These are phyloP conservation scores for Aphelinus atriplicis DNA, from an alignment of 1,140 invertebrate genomes.

Conservation along the genomic window DNA sequence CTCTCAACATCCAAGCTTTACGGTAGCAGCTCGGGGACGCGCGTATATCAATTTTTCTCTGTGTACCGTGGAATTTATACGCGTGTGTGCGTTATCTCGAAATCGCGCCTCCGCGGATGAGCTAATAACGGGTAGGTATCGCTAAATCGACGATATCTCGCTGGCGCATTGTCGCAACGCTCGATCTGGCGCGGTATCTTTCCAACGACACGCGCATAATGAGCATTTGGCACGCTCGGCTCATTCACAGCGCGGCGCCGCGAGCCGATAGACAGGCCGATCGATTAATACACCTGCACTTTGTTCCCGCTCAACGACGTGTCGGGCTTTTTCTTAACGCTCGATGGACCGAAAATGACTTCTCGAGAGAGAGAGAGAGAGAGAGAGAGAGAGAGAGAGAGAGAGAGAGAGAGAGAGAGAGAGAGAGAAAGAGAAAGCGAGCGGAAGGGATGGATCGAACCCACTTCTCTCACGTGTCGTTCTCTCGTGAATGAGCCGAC, in stretches of 20 bases:
- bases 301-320: background rate
- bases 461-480: no score
- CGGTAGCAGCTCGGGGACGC: no score
- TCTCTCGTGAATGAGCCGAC: no score
- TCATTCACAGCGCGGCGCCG: background rate
- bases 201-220: conserved; percentile 15
- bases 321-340: no score
- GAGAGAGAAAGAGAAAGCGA: background rate
- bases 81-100: no score
- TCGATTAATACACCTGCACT: conserved; percentile 20
- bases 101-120: background rate
- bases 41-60: no score
- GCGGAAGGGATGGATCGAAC: no score
- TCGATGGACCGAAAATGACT: no score
- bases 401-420: background rate
- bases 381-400: no score
- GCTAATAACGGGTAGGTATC: conserved; percentile 23
- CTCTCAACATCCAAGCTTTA: no score
- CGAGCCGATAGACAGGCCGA: conserved; percentile 11
- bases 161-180: conserved; percentile 20
- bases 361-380: no score
- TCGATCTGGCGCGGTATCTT: conserved; percentile 12
- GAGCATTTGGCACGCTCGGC: conserved; percentile 11
- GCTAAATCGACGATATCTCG: conserved; percentile 31
- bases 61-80: no score